Base-by-base conservation (phyloP, 1,140 invertebrate genomes). In the Rhagoletis zephyria region DNA sequence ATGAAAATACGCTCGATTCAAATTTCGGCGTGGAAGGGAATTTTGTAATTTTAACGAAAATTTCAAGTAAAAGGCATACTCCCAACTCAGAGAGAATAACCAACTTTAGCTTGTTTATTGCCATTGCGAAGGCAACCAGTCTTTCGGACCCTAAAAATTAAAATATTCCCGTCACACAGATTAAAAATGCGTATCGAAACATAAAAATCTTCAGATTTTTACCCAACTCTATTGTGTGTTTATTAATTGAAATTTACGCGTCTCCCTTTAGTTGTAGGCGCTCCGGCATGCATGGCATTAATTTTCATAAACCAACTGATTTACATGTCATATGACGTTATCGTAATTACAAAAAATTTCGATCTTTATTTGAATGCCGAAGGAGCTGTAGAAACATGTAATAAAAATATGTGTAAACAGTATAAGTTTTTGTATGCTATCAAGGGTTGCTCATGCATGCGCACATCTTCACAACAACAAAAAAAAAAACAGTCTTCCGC, bases 241-340 rank as follows among this genome's bases (percentile, higher is more conserved):
- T 12, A 45, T 74, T 74, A 74, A 48, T 74, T 48, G 4, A 74
- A 74, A 74, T 74, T 74, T 74, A 74, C 67, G 40, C 67, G 67
- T 74, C 67, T 74, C 4, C 10, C 7, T 45, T 5, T 12, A 16
- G 42, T 74, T 74, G 67, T 48, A 48, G 42, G 40, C 42, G 67
- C 67, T 14, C 16, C 42, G 7, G 67, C 45, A 48, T 74, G 42
- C 67, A 74, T 45, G 42, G 42, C 67, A 74, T 56, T 74, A 74
- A 48, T 74, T 74, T 74, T 4, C 1, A 63, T 63, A 14, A 81
- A 81, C 3, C 51, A 30, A 56, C 0, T 19, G 19, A 81, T 81
- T 81, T 59, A 81, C 74, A 56, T 59, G 48, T 14, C 74, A 56
- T 42, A 56, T 56, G 6, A 16, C 10, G 48, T 81, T 81, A 81